Conservation (phyloP, 2,888 invertebrate genomes). For the Melanchra persicariae region DNA sequence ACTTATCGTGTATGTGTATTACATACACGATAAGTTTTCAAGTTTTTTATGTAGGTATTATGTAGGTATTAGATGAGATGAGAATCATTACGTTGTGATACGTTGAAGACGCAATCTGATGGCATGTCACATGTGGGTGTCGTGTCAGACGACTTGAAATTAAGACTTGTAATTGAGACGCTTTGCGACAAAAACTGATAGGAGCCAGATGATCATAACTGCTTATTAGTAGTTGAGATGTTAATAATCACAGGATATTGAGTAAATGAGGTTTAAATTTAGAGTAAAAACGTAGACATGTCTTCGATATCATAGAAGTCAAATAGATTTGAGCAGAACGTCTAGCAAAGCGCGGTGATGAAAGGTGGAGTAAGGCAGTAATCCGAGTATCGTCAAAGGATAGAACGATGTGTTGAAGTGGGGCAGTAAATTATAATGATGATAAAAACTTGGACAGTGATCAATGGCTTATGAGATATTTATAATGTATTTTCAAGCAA, state of each 20-base stretch:
- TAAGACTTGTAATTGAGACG: conserved; percentile 37
- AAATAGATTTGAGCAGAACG: background rate
- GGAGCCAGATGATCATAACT: conserved; percentile 1
- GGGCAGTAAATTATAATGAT: background rate
- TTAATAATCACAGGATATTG: conserved; percentile 3
- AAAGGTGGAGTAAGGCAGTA: background rate
- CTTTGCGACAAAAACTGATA: conserved; percentile 46
- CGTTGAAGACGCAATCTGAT: too few relatives aligned
- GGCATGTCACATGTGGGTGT: too few relatives aligned
- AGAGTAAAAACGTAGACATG: background rate
- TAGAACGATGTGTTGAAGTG: background rate
- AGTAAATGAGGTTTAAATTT: background rate
- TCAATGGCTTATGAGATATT: background rate
- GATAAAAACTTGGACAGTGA: background rate
- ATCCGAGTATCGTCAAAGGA: background rate
- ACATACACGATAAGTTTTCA: too few relatives aligned
- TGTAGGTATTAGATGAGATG: too few relatives aligned
- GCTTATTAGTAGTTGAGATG: conserved; percentile 2
- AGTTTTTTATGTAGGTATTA: too few relatives aligned
- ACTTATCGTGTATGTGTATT: conserved; percentile 25
- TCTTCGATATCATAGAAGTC: background rate
- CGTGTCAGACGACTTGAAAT: conserved; percentile 39
- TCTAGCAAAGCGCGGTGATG: background rate
- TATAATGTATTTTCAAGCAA: background rate
- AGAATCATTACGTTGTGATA: too few relatives aligned